These are phyloP conservation scores for Echiichthys vipera DNA, from an alignment of 2,797 vertebrate genomes.

Conservation along the genomic window DNA sequence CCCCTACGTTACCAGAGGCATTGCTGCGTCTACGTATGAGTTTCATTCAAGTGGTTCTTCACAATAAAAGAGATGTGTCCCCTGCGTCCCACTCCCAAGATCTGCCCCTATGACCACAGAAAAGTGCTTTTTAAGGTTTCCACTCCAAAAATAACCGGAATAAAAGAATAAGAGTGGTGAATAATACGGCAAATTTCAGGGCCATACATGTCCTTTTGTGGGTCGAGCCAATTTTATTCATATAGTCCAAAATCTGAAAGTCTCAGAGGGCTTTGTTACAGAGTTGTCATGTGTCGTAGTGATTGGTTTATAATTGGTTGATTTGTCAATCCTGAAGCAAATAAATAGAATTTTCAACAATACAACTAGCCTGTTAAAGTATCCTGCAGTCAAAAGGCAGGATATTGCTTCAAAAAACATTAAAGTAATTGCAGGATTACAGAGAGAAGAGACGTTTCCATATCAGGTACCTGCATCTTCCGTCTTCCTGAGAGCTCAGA, in stretches of 20 bases:
- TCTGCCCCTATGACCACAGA: too few relatives aligned
- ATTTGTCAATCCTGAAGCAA: constrained; percentile 9
- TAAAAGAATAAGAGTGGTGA: not conserved
- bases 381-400: constrained; percentile 10
- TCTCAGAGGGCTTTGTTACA: not conserved
- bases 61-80: too few relatives aligned
- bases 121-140: not conserved
- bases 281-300: not conserved
- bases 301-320: constrained; percentile 15
- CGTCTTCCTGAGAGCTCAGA: not conserved
- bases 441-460: not conserved
- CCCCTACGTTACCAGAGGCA: too few relatives aligned
- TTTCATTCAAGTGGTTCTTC: too few relatives aligned
- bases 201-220: not conserved
- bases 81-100: too few relatives aligned
- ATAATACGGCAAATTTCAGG: not conserved
- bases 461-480: not conserved
- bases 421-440: not conserved
- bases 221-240: not conserved
- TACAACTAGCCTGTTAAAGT: constrained; percentile 14
- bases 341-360: constrained; percentile 6
- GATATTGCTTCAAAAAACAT: not conserved
- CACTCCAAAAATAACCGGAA: not conserved
- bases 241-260: not conserved
- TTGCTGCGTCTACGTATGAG: too few relatives aligned